Base-by-base conservation (phyloP, 2,797 vertebrate genomes). In the Myotis vivesi region DNA sequence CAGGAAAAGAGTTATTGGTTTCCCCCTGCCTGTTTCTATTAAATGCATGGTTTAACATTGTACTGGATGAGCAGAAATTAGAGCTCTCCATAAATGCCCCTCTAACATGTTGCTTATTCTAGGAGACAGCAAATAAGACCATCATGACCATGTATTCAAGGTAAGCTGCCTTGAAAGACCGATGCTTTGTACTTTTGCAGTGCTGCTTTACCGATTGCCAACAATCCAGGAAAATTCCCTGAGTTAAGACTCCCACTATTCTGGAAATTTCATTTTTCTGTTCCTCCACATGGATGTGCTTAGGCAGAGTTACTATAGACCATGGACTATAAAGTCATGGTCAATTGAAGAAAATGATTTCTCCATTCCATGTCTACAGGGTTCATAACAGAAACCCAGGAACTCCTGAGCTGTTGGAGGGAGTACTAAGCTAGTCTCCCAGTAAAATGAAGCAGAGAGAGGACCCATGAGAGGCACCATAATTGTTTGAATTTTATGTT, bases 261-360 rank as follows among this genome's bases (percentile, higher is more conserved):
- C 44, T 95, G 86, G 44, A 91, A 89, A 79, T 80, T 91, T 79
- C 17, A 49, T 69, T 91, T 87, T 86, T 89, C 25, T 77, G 76
- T 73, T 36, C 30, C 11, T 13, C 13, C 8, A 79, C 84, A 68
- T 68, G 87, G 17, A n/a, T 28, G 53, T 95, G 25, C 59, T 94
- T 91, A 95, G 49, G 86, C n/a, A 88, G 41, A 94, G 72, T 76
- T 68, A 49, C 51, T 79, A 53, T 86, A 59, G 88, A 73, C 28
- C 41, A 87, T 5, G 72, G 33, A 87, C 38, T 84, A 55, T 72
- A 93, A 95, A 91, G 69, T 89, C 75, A 73, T 66, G 57, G 71
- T 88, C 69, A 95, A 17, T 91, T 64, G 89, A 85, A 96, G 59
- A 92, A 95, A 90, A 62, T 44, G 30, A 80, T 16, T 82, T 93